These are phyloP conservation scores for Ricordea florida DNA, from an alignment of 92 coral and sea anemone genomes.

Conservation along the genomic window DNA sequence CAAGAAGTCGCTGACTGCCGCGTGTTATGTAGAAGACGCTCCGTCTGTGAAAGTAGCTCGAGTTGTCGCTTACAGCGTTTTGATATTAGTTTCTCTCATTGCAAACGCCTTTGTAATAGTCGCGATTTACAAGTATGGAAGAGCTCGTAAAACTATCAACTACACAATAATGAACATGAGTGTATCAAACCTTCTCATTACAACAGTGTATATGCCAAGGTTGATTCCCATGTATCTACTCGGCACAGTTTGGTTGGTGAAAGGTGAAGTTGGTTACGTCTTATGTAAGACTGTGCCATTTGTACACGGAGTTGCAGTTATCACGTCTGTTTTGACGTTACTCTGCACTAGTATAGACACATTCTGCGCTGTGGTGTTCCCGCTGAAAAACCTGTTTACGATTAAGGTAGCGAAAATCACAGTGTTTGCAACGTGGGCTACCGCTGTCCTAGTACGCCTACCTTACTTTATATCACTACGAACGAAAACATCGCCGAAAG, in stretches of 20 bases:
- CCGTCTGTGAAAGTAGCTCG: background rate
- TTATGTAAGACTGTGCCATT: slow-evolving; percentile 52
- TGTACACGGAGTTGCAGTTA: slow-evolving; percentile 43
- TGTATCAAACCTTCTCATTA: slow-evolving; percentile 46
- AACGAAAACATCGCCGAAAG: background rate
- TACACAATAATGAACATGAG: slow-evolving; percentile 38
- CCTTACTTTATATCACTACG: slow-evolving; percentile 41
- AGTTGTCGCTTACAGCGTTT: slow-evolving; percentile 21
- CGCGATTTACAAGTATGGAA: background rate
- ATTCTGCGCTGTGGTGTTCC: slow-evolving; percentile 58
- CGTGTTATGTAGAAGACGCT: slow-evolving; percentile 12
- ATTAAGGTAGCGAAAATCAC: slow-evolving; percentile 8
- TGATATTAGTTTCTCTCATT: background rate
- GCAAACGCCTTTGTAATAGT: background rate
- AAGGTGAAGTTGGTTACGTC: slow-evolving; percentile 36
- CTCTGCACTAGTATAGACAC: slow-evolving; percentile 39
- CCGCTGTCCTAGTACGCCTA: slow-evolving; percentile 8
- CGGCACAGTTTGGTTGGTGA: slow-evolving; percentile 38
- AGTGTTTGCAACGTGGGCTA: slow-evolving; percentile 28
- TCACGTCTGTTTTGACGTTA: slow-evolving; percentile 44
- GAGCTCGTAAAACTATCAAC: slow-evolving; percentile 16
- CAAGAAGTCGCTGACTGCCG: background rate
- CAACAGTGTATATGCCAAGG: slow-evolving; percentile 61
- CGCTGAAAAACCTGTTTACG: slow-evolving; percentile 23
- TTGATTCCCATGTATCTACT: slow-evolving; percentile 39